phyloP scores from a whole-genome alignment of 2,113 vertebrate genomes.

The Rallus limicola region DNA sequence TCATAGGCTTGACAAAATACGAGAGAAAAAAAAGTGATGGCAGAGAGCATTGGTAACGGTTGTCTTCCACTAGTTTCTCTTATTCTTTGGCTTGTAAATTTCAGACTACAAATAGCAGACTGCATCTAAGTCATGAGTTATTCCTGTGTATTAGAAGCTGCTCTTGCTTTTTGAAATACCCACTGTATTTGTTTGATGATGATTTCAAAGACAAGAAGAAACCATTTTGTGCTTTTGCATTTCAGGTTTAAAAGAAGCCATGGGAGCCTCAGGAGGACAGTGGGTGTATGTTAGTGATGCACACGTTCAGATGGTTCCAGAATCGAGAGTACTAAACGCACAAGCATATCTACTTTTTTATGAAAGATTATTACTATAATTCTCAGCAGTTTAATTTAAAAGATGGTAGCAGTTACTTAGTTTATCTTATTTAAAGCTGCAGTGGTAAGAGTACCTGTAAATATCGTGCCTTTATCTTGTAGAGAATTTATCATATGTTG shows the following conservation, averaged over 20 bases:
- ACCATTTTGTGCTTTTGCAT: constrained; percentile 60
- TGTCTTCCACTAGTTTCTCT: neutral
- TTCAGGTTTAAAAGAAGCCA: constrained; percentile 86
- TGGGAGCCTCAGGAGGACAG: constrained; percentile 80
- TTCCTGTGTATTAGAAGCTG: neutral
- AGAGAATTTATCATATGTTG: constrained; percentile 48
- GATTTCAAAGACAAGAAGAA: neutral
- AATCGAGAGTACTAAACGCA: constrained; percentile 92
- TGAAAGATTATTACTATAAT: constrained; percentile 83
- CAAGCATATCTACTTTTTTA: constrained; percentile 99
- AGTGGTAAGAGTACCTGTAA: constrained; percentile 55
- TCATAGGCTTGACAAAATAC: neutral
- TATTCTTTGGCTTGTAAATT: neutral
- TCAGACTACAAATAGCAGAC: neutral
- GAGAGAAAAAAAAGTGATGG: neutral
- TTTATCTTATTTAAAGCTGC: constrained; percentile 61
- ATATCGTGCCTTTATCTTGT: constrained; percentile 71
- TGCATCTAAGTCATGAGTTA: neutral
- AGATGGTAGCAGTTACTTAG: constrained; percentile 29
- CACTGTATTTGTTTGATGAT: neutral
- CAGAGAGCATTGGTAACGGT: neutral
- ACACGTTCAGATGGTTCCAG: constrained; percentile 90
- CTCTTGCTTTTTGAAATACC: neutral
- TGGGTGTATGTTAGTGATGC: constrained; percentile 97
- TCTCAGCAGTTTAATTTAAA: neutral